Base-by-base conservation (phyloP, 2,113 vertebrate genomes). In the Nyctereutes procyonoides region DNA sequence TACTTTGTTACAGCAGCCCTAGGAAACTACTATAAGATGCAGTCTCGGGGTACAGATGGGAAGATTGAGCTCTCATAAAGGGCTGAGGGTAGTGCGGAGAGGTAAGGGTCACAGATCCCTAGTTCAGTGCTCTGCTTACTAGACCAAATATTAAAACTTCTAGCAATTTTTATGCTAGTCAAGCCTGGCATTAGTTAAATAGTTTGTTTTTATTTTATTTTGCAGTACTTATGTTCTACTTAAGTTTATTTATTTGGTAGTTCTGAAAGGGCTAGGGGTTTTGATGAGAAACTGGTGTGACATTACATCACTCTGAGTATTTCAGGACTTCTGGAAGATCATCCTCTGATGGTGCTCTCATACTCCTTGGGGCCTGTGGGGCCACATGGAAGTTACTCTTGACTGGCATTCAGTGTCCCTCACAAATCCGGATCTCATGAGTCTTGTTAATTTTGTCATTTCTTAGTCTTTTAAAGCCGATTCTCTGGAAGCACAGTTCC, bases 311-410 rank as follows among this genome's bases (percentile, higher is more conserved):
- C 1, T 14, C 0, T 14, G 8, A 20, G 62, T 4, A 11, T 55
- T 79, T 53, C 30, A 38, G n/a, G 38, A 86, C 48, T 86, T 58
- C 58, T 30, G 22, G 53, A 20, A 16, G 19, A 48, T 30, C 17
- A 7, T 38, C 53, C 3, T 2, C 0, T 15, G 38, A 6, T 17
- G 32, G 15, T 1, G 6, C 4, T 35, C 2, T 58, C 89, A 1
- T 30, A 19, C 58, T 4, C 8, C 6, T 4, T 0, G 3, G 53
- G 35, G n/a, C 51, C 69, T 0, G 3, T 55, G 51, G 10, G 53
- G 26, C 71, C 88, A 30, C 4, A 1, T 71, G 65, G 77, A 95
- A 35, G 20, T 56, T 88, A 14, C 0, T 95, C 1, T 58, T 22
- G 35, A 93, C 30, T 79, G 73, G 38, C 19, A 7, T 87, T 65